Evolutionary conservation across 2,797 vertebrate species (phyloP).

Genomic region (Cetoscarus ocellatus): DNA sequence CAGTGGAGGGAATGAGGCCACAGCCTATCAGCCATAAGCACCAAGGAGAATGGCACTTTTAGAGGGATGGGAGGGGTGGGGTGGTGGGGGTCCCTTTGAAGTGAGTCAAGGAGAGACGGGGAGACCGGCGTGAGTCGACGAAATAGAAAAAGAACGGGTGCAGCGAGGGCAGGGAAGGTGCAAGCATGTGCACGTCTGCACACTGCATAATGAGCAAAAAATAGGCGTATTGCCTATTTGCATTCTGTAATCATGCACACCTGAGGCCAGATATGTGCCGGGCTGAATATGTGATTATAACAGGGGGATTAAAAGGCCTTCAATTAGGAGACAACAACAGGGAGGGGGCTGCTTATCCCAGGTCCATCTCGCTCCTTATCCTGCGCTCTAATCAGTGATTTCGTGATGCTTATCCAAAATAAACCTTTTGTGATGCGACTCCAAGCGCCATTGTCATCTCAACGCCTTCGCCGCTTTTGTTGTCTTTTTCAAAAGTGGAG

Average conservation of each 20-base stretch:
- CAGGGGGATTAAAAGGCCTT: slow-evolving; percentile 65
- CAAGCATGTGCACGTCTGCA: slow-evolving; percentile 43
- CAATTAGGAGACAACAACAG: slow-evolving; percentile 63
- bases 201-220: slow-evolving; percentile 47
- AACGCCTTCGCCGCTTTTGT: slow-evolving; percentile 36
- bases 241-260: slow-evolving; percentile 67
- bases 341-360: slow-evolving; percentile 53
- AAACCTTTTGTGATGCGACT: slow-evolving; percentile 25
- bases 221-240: slow-evolving; percentile 58
- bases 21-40: slow-evolving; percentile 81
- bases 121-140: slow-evolving; percentile 61
- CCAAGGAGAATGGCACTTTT: slow-evolving; percentile 79
- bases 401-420: background rate
- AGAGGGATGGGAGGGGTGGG: slow-evolving; percentile 36
- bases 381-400: slow-evolving; percentile 38
- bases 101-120: slow-evolving; percentile 73
- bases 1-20: slow-evolving; percentile 81
- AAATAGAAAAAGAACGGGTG: slow-evolving; percentile 53
- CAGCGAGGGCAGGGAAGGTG: slow-evolving; percentile 50
- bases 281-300: slow-evolving; percentile 54
- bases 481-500: slow-evolving; percentile 46
- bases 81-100: slow-evolving; percentile 68
- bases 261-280: slow-evolving; percentile 50
- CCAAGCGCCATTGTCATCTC: slow-evolving; percentile 25
- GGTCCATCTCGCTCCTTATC: slow-evolving; percentile 59